Evolutionary conservation across 2,888 invertebrate species (phyloP).

Genomic region (Eristalis tenax): DNA sequence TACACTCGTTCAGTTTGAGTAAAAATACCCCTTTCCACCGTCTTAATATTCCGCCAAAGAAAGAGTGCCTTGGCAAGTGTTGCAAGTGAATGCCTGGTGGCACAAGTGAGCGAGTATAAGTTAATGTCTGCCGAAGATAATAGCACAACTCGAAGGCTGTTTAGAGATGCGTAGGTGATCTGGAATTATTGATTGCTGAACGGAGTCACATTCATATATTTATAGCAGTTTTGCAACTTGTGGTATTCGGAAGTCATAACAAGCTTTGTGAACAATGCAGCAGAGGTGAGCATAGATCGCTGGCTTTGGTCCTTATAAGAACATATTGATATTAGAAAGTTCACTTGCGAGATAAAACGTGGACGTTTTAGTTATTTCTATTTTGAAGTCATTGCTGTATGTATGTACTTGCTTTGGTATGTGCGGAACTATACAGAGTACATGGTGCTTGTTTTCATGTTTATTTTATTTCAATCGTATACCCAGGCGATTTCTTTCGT

Average conservation of each 20-base stretch:
- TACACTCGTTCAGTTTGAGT: slow-evolving; percentile 45
- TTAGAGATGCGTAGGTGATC: slow-evolving; percentile 62
- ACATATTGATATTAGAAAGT: too few relatives aligned
- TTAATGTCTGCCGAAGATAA: slow-evolving; percentile 8
- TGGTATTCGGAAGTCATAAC: neutral
- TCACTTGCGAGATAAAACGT: too few relatives aligned
- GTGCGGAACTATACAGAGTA: too few relatives aligned
- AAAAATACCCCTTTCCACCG: slow-evolving; percentile 13
- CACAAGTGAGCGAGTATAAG: slow-evolving; percentile 39
- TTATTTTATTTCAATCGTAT: too few relatives aligned
- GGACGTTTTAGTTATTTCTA: too few relatives aligned
- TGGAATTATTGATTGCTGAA: slow-evolving; percentile 21
- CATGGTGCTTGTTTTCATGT: too few relatives aligned
- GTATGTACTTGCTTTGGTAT: too few relatives aligned
- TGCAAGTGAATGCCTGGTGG: slow-evolving; percentile 38
- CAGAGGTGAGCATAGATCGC: too few relatives aligned
- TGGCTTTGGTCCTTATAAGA: too few relatives aligned
- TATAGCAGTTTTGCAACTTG: slow-evolving; percentile 16
- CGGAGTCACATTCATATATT: neutral
- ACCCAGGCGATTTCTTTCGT: too few relatives aligned
- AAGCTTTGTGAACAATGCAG: neutral
- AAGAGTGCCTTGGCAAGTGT: slow-evolving; percentile 34
- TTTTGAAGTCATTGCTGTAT: too few relatives aligned
- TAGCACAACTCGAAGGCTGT: slow-evolving; percentile 30
- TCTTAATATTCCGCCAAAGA: slow-evolving; percentile 15